Percentiles rank a stretch among this genome's conserved stretches.
Conservation (phyloP, 2,113 vertebrate species). For the Ploceus nigricollis region DNA sequence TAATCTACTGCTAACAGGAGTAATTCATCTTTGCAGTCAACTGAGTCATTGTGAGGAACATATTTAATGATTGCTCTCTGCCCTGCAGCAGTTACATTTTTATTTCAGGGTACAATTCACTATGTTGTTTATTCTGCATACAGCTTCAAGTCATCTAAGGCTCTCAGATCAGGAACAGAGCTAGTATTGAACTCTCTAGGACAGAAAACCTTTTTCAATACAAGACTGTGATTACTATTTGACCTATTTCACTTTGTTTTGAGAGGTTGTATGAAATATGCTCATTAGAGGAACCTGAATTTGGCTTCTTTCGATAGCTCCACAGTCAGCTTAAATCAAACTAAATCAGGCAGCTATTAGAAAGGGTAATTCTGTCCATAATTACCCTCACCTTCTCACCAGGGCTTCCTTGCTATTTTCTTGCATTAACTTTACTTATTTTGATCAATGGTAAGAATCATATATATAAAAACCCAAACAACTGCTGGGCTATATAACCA, state of each 20-base stretch:
- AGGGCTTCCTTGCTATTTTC: not conserved
- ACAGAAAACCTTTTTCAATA: not conserved
- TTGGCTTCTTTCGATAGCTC: not conserved
- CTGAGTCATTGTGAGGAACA: not conserved
- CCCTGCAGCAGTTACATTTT: conserved; percentile 14
- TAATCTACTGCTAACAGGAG: not conserved
- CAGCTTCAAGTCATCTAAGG: not conserved
- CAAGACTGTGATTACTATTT: not conserved
- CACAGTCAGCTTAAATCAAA: not conserved
- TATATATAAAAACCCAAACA: not conserved
- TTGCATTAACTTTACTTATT: not conserved
- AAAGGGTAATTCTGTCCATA: not conserved
- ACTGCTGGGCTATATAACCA: not conserved
- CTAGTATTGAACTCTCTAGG: not conserved
- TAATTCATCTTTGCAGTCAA: conserved; percentile 12
- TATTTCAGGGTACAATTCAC: not conserved
- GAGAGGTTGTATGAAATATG: not conserved
- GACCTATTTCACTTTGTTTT: conserved; percentile 3
- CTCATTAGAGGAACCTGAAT: not conserved
- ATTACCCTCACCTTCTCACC: not conserved
- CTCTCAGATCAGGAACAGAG: not conserved
- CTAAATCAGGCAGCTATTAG: not conserved
- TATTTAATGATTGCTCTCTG: not conserved
- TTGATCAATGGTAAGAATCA: not conserved
- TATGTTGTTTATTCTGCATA: conserved; percentile 9